Evolutionary conservation across 2,797 vertebrate genomes (phyloP).

Genomic region (Perodicticus potto): DNA sequence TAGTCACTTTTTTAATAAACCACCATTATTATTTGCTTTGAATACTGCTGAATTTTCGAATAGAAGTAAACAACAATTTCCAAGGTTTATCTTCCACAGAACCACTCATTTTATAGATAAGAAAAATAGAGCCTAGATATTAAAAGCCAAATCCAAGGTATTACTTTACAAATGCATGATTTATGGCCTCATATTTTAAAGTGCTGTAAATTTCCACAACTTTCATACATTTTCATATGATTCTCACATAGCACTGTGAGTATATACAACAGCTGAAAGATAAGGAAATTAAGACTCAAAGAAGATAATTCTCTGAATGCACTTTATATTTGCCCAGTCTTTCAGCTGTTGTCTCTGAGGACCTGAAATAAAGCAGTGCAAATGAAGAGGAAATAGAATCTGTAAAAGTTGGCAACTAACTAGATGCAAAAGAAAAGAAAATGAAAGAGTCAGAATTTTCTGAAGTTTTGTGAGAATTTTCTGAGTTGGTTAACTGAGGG

Average conservation of each 20-base stretch:
- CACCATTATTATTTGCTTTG: conserved; percentile 9
- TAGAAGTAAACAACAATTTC: conserved; percentile 41
- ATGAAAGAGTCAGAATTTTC: conserved; percentile 27
- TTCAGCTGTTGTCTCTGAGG: conserved; percentile 32
- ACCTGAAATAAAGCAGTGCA: conserved; percentile 25
- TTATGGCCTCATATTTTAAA: conserved; percentile 53
- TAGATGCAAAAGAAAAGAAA: conserved; percentile 46
- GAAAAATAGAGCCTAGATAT: conserved; percentile 36
- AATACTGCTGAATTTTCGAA: conserved; percentile 19
- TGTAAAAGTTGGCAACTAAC: conserved; percentile 37
- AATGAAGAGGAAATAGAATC: conserved; percentile 47
- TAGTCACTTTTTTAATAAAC: neutral
- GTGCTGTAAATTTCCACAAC: conserved; percentile 22
- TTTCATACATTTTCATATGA: conserved; percentile 42
- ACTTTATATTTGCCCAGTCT: conserved; percentile 52
- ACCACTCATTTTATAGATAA: conserved; percentile 13
- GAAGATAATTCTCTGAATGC: conserved; percentile 25
- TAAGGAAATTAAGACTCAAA: conserved; percentile 53
- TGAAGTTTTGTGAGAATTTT: neutral
- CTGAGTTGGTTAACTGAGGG: neutral
- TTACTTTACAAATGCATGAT: neutral
- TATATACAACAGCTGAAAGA: conserved; percentile 51
- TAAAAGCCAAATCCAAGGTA: conserved; percentile 36
- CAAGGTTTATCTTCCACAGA: conserved; percentile 2
- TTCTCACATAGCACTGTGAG: conserved; percentile 3